Evolutionary conservation across 1,140 invertebrate genomes (phyloP).

Genomic region (Trichoplusia ni): DNA sequence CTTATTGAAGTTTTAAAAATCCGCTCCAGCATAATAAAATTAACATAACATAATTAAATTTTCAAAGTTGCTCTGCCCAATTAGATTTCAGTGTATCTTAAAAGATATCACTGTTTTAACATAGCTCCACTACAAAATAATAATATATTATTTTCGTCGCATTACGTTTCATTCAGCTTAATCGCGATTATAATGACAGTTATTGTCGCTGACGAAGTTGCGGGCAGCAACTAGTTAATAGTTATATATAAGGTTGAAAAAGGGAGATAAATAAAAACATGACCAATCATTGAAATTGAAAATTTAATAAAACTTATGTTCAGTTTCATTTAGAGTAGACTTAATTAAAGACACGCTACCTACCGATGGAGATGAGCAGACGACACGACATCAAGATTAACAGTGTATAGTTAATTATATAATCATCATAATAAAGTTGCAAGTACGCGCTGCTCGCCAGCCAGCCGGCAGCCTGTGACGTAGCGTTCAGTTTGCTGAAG

Average conservation of each 20-base stretch:
- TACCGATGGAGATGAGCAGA: conserved; percentile 60
- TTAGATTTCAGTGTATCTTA: no score
- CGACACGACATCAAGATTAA: conserved; percentile 50
- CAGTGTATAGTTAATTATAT: neutral
- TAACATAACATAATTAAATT: no score
- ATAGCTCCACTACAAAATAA: no score
- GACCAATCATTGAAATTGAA: conserved; percentile 62
- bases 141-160: no score
- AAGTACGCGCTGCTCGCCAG: neutral
- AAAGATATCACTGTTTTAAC: no score
- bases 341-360: conserved; percentile 65
- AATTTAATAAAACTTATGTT: conserved; percentile 78
- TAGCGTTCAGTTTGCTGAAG: conserved; percentile 44
- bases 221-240: neutral
- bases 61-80: no score
- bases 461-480: no score
- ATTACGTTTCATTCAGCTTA: no score
- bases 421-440: neutral
- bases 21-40: no score
- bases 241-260: neutral
- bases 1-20: no score
- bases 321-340: conserved; percentile 67
- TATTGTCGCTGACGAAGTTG: no score
- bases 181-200: no score
- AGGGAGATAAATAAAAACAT: conserved; percentile 40